Percentiles rank a stretch among this genome's conserved stretches.
Evolutionary conservation across 2,113 vertebrate species (phyloP).

Genomic region (Hippocampus mohnikei): DNA sequence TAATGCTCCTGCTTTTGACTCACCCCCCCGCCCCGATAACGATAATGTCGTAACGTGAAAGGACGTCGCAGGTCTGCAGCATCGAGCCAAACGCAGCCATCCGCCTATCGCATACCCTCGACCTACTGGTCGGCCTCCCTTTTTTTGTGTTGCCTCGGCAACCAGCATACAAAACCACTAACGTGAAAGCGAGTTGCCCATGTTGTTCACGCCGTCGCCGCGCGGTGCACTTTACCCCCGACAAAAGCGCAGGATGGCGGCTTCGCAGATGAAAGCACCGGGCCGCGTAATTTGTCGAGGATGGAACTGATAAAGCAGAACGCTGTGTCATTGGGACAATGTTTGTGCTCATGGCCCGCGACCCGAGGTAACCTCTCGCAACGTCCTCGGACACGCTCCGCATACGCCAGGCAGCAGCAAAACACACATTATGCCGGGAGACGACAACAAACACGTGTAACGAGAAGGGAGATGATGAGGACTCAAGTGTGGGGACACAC

Average conservation of each 20-base stretch:
- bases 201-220: neutral
- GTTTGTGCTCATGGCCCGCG: constrained; percentile 10
- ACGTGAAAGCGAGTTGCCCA: neutral
- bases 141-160: constrained; percentile 63
- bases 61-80: neutral
- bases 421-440: constrained; percentile 17
- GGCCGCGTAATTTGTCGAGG: neutral
- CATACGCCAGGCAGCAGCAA: constrained; percentile 13
- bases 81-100: neutral
- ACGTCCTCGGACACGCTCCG: neutral
- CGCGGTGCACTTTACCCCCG: neutral
- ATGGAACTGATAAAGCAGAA: neutral
- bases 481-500: neutral
- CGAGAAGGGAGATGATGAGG: neutral
- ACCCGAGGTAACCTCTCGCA: constrained; percentile 37
- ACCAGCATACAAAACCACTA: constrained; percentile 34
- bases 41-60: too few species aligned
- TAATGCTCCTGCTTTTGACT: neutral
- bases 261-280: neutral
- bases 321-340: neutral
- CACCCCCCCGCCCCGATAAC: neutral
- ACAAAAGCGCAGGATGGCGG: neutral
- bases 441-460: neutral
- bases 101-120: constrained; percentile 15
- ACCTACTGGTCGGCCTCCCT: constrained; percentile 40